phyloP scores from a whole-genome alignment of 2,797 vertebrate species.

The Crocodylus rhombifer region DNA sequence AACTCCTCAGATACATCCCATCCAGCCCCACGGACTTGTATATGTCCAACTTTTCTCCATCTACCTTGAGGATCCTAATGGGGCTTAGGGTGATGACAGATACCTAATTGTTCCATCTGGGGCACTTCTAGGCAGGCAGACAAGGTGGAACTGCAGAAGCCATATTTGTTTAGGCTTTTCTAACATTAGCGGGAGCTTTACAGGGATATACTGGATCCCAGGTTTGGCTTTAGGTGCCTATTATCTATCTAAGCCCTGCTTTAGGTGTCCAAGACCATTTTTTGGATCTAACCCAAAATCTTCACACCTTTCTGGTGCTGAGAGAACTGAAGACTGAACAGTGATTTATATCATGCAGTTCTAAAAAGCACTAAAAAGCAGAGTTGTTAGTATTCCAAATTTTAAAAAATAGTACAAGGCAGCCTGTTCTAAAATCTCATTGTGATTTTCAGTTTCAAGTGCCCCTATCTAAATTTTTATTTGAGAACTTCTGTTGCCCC shows the following conservation, averaged over 20 bases:
- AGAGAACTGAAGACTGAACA: constrained; percentile 20
- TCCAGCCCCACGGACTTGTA: no score
- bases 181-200: no score
- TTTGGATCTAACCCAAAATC: constrained; percentile 18
- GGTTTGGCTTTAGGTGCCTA: no score
- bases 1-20: no score
- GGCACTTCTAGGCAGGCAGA: no score
- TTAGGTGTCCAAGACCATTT: constrained; percentile 40
- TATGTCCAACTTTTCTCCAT: no score
- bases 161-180: no score
- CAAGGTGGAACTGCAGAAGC: no score
- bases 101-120: no score
- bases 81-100: no score
- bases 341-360: not conserved
- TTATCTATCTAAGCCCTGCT: constrained; percentile 57
- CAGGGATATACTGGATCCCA: no score
- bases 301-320: constrained; percentile 60
- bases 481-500: not conserved
- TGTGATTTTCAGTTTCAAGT: not conserved
- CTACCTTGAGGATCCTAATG: no score
- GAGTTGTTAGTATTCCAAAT: not conserved
- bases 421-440: not conserved
- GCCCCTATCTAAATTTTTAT: not conserved
- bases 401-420: not conserved
- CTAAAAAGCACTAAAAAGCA: not conserved